phyloP scores from a whole-genome alignment of 2,797 vertebrate genomes.

The Chlorospingus semifuscus region DNA sequence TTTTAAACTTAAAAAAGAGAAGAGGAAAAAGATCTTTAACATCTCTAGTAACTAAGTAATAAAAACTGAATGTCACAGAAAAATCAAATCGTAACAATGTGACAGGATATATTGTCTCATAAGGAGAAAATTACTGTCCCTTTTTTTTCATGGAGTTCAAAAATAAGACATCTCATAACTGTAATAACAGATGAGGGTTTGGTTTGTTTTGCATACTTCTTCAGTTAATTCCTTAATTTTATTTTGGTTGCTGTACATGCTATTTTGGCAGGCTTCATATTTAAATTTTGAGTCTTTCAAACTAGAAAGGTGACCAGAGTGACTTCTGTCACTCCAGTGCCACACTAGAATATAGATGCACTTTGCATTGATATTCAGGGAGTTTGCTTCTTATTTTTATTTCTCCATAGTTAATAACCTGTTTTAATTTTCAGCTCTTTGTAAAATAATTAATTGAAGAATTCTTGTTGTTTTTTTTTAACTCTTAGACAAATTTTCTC shows the following conservation, averaged over 20 bases:
- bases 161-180: neutral
- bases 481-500: neutral
- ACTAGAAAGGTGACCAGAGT: neutral
- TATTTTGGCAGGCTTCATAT: neutral
- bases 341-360: neutral
- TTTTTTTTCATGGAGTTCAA: neutral
- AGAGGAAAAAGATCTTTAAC: neutral
- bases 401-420: neutral
- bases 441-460: neutral
- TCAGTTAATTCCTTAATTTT: neutral
- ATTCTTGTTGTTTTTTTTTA: neutral
- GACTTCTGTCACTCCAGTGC: neutral
- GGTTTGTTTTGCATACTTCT: neutral
- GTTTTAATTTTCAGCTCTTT: neutral
- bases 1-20: neutral
- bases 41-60: neutral
- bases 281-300: neutral
- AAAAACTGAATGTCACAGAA: neutral
- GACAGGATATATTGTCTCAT: neutral
- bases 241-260: neutral
- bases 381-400: neutral
- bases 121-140: neutral
- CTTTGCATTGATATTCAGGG: neutral
- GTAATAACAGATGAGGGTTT: neutral
- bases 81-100: slow-evolving; percentile 8